Conservation (phyloP, 2,113 vertebrate species). For the Labeo catla region DNA sequence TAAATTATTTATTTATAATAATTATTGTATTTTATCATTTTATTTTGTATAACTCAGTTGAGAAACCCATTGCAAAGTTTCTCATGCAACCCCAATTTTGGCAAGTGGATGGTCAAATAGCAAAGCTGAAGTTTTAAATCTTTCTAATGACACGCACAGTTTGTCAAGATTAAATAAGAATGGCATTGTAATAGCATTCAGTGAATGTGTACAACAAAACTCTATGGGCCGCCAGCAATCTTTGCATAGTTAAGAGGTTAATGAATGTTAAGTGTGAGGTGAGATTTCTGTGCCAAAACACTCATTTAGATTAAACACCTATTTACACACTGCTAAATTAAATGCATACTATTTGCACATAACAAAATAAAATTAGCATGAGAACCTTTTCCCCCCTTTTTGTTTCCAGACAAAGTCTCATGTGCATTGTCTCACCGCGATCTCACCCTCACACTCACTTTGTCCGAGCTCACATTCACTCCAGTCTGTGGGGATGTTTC, state of each 20-base stretch:
- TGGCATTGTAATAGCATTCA: neutral
- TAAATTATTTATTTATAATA: too few relatives aligned
- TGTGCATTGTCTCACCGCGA: neutral
- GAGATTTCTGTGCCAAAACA: neutral
- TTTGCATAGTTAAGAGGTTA: neutral
- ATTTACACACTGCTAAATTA: neutral
- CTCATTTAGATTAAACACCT: neutral
- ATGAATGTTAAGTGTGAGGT: neutral
- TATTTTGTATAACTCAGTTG: neutral
- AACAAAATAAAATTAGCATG: neutral
- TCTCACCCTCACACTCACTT: neutral
- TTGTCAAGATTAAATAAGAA: neutral
- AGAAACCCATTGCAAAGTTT: neutral
- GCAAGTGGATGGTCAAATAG: neutral
- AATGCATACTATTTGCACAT: neutral
- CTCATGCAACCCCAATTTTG: neutral
- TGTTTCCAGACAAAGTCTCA: neutral
- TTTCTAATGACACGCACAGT: neutral
- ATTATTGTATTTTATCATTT: neutral
- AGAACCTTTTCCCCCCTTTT: neutral
- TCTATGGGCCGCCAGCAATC: too few relatives aligned
- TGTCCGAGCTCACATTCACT: neutral
- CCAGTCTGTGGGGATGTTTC: neutral
- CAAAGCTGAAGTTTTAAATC: neutral
- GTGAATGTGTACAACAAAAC: neutral